Conservation (phyloP, 2,797 vertebrate genomes). For the Malurus splendens region DNA sequence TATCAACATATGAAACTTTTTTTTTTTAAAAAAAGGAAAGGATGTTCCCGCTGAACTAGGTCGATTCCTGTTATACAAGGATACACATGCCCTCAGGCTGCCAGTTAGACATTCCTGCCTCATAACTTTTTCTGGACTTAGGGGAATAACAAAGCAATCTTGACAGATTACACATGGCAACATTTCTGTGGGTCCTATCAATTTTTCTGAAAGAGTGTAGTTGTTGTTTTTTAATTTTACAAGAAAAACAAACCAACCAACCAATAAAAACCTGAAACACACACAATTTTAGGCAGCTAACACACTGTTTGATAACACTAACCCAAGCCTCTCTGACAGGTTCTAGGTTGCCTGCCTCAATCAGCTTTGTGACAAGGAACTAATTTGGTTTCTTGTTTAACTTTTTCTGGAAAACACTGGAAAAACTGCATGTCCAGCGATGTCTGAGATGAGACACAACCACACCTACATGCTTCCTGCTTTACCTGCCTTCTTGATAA, state of each 20-base stretch:
- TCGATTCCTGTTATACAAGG: not conserved
- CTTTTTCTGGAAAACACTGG: not conserved
- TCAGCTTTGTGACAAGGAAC: not conserved
- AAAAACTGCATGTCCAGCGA: not conserved
- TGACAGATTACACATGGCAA: not conserved
- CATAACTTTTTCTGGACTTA: not conserved
- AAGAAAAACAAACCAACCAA: not conserved
- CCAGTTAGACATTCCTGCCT: not conserved
- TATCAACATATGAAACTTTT: not conserved
- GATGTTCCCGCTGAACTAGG: not conserved
- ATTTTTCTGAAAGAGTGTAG: not conserved
- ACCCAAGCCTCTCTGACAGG: not conserved
- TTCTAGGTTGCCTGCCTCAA: not conserved
- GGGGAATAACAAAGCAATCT: not conserved
- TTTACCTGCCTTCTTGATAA: not conserved
- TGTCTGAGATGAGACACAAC: not conserved
- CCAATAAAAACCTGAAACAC: not conserved
- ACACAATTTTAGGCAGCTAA: not conserved
- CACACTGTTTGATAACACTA: not conserved
- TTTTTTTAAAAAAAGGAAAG: not conserved
- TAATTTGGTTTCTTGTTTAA: not conserved
- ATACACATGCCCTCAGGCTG: not conserved
- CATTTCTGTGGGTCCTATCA: not conserved
- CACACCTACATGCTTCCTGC: accelerated
- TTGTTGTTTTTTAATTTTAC: not conserved